A percentile compares a stretch with the other conserved stretches of the same genome.
These are phyloP conservation scores for Callyntrura sp. DNA, from an alignment of 2,888 invertebrate species.

Conservation along the genomic window DNA sequence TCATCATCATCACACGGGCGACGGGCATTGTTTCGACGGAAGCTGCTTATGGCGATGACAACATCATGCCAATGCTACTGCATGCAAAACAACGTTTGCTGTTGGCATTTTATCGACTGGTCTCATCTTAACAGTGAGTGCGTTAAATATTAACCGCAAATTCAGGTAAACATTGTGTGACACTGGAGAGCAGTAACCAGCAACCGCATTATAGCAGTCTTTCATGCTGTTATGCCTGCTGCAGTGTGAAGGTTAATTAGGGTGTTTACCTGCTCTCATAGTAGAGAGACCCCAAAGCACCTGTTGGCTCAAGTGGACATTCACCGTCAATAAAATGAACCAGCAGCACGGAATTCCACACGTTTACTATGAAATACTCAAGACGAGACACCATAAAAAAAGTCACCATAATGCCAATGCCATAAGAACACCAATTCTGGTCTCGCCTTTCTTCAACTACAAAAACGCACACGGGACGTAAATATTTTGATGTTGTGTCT, in stretches of 20 bases:
- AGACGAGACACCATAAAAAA: neutral
- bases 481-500: constrained; percentile 30
- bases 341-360: neutral
- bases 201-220: neutral
- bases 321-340: constrained; percentile 34
- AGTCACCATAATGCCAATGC: neutral
- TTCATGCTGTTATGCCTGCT: neutral
- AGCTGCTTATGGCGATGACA: no score
- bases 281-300: neutral
- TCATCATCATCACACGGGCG: no score
- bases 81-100: no score
- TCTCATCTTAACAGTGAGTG: neutral
- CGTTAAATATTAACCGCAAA: constrained; percentile 1
- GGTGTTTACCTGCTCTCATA: constrained; percentile 21
- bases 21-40: no score
- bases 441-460: neutral
- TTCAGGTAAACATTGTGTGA: neutral
- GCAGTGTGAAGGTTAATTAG: constrained; percentile 26
- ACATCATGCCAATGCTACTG: no score
- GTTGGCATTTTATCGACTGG: no score
- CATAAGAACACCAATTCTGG: neutral
- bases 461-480: constrained; percentile 15
- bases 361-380: neutral
- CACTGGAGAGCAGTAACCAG: neutral
- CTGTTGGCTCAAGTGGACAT: constrained; percentile 29